These are phyloP conservation scores for Lophochroa leadbeateri DNA, from an alignment of 2,113 vertebrate genomes.

Conservation along the genomic window DNA sequence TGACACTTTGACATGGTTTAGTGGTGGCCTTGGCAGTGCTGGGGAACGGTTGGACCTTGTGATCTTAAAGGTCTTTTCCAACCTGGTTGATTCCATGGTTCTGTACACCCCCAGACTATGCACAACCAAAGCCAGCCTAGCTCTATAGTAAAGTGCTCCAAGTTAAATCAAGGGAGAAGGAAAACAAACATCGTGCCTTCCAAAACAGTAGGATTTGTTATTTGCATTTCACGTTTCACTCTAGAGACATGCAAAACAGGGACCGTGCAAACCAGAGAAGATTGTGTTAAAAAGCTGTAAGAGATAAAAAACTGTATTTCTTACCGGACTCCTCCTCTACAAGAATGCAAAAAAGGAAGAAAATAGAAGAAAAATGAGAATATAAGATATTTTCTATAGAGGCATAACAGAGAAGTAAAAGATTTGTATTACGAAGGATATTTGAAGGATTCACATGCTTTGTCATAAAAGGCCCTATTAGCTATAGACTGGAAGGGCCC, in stretches of 20 bases:
- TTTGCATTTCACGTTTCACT: not conserved
- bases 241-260: not conserved
- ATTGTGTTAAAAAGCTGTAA: not conserved
- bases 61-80: not conserved
- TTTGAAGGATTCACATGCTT: rapidly evolving
- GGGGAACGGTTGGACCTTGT: not conserved
- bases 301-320: constrained; percentile 26
- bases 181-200: rapidly evolving
- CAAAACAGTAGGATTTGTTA: not conserved
- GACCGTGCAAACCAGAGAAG: not conserved
- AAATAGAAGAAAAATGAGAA: constrained; percentile 37
- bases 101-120: not conserved
- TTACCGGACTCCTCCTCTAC: constrained; percentile 98
- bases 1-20: not conserved
- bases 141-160: not conserved
- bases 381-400: not conserved
- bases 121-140: not conserved
- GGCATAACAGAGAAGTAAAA: not conserved
- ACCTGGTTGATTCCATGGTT: not conserved
- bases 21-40: not conserved
- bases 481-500: not conserved
- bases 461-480: rapidly evolving
- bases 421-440: not conserved
- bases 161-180: not conserved
- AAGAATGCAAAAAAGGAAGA: constrained; percentile 43